A percentile compares a stretch with the other conserved stretches of the same genome.
Conservation (phyloP, 64 coral and sea anemone species). For the Acropora tenuis region DNA sequence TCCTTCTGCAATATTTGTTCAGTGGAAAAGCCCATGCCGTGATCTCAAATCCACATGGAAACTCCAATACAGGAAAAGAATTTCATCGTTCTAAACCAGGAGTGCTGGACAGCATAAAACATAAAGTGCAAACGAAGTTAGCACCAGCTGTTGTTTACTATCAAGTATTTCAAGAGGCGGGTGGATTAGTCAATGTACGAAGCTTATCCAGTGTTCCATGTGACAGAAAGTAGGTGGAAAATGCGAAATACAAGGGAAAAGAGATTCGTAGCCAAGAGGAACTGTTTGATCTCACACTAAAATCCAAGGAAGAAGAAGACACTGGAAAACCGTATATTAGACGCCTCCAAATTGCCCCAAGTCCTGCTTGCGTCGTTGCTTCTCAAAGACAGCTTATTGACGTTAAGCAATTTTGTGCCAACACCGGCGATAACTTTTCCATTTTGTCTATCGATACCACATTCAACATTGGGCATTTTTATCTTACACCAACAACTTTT, state of each 20-base stretch:
- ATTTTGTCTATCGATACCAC: too few relatives aligned
- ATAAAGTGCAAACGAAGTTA: background rate
- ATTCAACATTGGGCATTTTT: too few relatives aligned
- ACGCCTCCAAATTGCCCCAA: too few relatives aligned
- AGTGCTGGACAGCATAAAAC: background rate
- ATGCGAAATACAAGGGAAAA: constrained; percentile 15
- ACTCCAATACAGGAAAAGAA: background rate
- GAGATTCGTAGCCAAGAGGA: constrained; percentile 23
- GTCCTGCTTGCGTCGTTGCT: too few relatives aligned
- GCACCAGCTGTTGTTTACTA: background rate
- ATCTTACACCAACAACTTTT: too few relatives aligned
- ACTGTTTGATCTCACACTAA: constrained; percentile 3
- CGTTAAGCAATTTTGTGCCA: too few relatives aligned
- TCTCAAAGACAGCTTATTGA: too few relatives aligned
- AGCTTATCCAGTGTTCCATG: constrained; percentile 33
- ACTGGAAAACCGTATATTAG: background rate
- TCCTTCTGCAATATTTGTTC: background rate
- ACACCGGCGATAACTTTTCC: too few relatives aligned
- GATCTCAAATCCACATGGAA: background rate
- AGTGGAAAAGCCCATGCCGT: background rate
- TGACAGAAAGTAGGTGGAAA: constrained; percentile 31
- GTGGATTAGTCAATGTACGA: constrained; percentile 6
- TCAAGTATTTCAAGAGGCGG: constrained; percentile 35
- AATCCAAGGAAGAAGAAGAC: constrained; percentile 13
- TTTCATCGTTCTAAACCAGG: background rate